These are phyloP conservation scores for Tachysurus fulvidraco DNA, from an alignment of 2,113 vertebrate species.

Conservation along the genomic window DNA sequence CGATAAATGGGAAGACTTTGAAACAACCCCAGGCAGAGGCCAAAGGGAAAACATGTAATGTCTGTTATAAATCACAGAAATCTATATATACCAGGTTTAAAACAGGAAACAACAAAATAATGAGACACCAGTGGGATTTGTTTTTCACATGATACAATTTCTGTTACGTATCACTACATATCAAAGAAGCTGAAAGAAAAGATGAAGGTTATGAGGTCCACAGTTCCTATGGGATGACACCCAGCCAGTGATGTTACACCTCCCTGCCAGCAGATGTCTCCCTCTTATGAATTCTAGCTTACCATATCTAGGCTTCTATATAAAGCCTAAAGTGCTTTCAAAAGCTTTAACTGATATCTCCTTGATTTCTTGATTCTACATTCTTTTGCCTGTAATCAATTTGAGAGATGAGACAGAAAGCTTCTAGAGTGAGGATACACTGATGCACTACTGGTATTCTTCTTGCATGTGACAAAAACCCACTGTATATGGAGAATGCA, in stretches of 20 bases:
- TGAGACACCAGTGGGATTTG: constrained; percentile 8
- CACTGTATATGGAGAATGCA: background rate
- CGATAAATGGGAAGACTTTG: constrained; percentile 42
- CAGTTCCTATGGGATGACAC: background rate
- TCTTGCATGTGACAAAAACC: background rate
- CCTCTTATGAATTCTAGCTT: background rate
- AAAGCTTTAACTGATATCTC: background rate
- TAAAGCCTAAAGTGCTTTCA: background rate
- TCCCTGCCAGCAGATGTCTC: background rate
- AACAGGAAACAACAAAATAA: constrained; percentile 1
- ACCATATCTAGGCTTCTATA: background rate
- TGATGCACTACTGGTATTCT: background rate
- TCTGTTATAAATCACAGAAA: constrained; percentile 23
- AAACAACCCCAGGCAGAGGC: constrained; percentile 36
- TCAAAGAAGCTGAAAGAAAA: background rate
- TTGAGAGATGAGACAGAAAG: background rate
- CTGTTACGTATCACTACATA: background rate
- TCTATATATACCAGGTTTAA: constrained; percentile 19
- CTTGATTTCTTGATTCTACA: background rate
- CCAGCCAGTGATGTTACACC: background rate
- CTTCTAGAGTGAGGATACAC: background rate
- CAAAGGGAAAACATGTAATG: background rate
- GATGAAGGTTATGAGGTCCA: background rate
- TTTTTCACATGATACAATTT: background rate
- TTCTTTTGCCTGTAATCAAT: background rate